Evolutionary conservation across 2,113 vertebrate genomes (phyloP), one percentile per base, ranked within the genome.

Genomic region (Piaya cayana): DNA sequence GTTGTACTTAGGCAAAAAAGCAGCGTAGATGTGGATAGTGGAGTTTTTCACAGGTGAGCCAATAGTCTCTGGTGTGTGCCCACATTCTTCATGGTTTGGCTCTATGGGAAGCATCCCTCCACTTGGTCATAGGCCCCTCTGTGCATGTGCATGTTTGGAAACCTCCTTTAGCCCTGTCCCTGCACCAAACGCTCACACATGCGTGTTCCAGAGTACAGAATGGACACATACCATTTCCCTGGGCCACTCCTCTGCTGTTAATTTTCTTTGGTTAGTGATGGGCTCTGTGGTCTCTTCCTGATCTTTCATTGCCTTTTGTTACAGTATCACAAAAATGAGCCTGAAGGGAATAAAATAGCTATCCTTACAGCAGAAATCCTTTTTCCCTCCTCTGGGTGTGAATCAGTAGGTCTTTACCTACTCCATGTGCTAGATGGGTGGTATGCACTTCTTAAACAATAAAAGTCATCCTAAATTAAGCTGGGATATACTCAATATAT

Each of bases 91-190:
- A 1, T 26, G 8, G 26, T 60, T 87, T 72, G 30, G 4, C 23
- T 75, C 11, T 60, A 7, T 22, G 27, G 37, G 27, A 80, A 34
- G 16, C 43, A 59, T 20, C 26, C 25, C 5, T 67, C 21, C 45
- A 32, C 19, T 27, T 49, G 55, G 22, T 69, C 15, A 8, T 19
- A 79, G 22, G 2, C 17, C 42, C 3, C 6, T 55, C 19, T 72
- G 6, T 56, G 15, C 17, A n/a, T 1, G 0, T 36, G 25, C 1
- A 1, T 23, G 12, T 50, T 83, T 52, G 39, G 34, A 71, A 18
- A 43, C 19, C 25, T 62, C 13, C 25, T 11, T 79, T 78, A 68
- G 5, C 14, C 13, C 29, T n/a, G 12, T 29, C 30, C 9, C 42
- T 75, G 39, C 34, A 45, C 6, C 12, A 64, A 2, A 29, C 21